These are phyloP conservation scores for Trichoplusia ni DNA, from an alignment of 1,140 invertebrate genomes.

Conservation along the genomic window DNA sequence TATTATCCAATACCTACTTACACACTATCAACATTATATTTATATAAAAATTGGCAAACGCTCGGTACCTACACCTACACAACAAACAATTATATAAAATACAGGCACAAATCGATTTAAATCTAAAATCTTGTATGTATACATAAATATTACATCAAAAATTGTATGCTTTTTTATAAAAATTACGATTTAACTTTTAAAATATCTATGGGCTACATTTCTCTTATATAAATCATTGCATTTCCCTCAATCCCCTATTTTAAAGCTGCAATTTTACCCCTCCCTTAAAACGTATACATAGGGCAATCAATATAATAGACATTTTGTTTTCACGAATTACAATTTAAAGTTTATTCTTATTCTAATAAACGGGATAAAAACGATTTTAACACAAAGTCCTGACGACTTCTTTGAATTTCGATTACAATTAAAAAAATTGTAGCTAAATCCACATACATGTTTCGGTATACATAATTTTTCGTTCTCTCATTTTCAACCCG, in stretches of 20 bases:
- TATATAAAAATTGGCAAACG: constrained; percentile 41
- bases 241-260: constrained; percentile 2
- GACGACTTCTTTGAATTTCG: too few species aligned
- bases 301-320: too few species aligned
- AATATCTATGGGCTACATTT: constrained; percentile 9
- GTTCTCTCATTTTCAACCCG: too few species aligned
- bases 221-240: constrained; percentile 17
- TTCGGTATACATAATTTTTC: not conserved
- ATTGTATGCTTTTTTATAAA: constrained; percentile 13
- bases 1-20: constrained; percentile 22
- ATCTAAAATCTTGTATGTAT: constrained; percentile 21
- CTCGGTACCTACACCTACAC: constrained; percentile 44
- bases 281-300: too few species aligned
- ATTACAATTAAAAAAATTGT: too few species aligned
- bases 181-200: constrained; percentile 1
- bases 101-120: constrained; percentile 34
- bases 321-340: not conserved
- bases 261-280: constrained; percentile 18
- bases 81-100: constrained; percentile 41
- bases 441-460: too few species aligned
- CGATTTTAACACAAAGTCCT: too few species aligned
- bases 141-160: constrained; percentile 10
- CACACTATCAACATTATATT: constrained; percentile 9
- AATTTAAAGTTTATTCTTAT: constrained; percentile 1
- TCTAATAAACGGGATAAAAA: not conserved